Evolutionary conservation across 2,888 invertebrate species (phyloP).

Genomic region (Thymelicus lineola): DNA sequence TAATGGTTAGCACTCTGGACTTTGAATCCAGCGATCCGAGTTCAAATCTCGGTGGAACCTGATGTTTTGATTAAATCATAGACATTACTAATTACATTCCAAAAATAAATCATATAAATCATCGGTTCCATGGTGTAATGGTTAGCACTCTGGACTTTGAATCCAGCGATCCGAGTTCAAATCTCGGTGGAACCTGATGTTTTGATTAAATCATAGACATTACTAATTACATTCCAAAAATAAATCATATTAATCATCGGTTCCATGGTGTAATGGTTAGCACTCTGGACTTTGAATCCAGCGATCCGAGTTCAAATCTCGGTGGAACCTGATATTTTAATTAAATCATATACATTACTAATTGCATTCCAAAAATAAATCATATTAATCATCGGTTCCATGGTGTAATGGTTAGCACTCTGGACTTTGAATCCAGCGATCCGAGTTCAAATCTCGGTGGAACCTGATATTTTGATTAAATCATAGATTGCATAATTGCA

Average conservation of each 20-base stretch:
- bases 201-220: not conserved
- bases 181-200: constrained; percentile 4
- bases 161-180: constrained; percentile 6
- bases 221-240: too few relatives aligned
- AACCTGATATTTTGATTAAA: constrained; percentile 70
- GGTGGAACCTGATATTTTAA: not conserved
- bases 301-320: constrained; percentile 6
- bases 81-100: too few relatives aligned
- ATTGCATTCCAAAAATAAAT: not conserved
- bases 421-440: constrained; percentile 5
- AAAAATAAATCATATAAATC: not conserved
- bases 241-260: not conserved
- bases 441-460: constrained; percentile 92
- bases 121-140: constrained; percentile 8
- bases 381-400: not conserved
- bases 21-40: constrained; percentile 8
- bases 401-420: constrained; percentile 10
- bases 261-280: not conserved
- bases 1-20: constrained; percentile 9
- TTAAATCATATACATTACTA: too few relatives aligned
- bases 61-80: not conserved
- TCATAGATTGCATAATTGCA: too few relatives aligned
- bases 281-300: constrained; percentile 6
- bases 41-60: constrained; percentile 9
- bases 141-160: constrained; percentile 9